These are phyloP conservation scores for Aporophyla lueneburgensis DNA, from an alignment of 2,888 invertebrate species.

Conservation along the genomic window DNA sequence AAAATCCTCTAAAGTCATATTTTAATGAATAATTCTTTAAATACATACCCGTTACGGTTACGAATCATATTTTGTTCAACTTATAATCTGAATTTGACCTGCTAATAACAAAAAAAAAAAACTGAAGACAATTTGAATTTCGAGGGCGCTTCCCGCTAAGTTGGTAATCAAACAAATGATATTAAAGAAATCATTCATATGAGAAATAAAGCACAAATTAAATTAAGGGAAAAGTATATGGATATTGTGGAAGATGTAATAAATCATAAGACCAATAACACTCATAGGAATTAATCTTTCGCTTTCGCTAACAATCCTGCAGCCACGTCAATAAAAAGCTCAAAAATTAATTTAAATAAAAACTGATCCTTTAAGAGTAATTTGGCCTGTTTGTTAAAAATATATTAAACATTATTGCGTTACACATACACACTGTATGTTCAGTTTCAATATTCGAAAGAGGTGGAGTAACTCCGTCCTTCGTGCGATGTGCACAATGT, in stretches of 20 bases:
- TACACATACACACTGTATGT: background rate
- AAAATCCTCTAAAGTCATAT: too few relatives aligned
- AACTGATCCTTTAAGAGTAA: background rate
- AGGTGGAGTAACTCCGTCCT: background rate
- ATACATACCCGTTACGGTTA: too few relatives aligned
- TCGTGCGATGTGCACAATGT: background rate
- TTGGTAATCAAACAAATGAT: background rate
- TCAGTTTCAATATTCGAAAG: conserved; percentile 14
- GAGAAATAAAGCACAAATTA: background rate
- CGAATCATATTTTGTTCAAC: too few relatives aligned
- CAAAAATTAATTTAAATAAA: background rate
- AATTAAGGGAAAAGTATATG: background rate
- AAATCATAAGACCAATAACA: background rate
- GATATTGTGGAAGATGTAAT: background rate
- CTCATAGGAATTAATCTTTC: background rate
- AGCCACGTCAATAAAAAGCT: background rate
- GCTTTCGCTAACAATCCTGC: background rate
- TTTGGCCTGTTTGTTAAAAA: background rate
- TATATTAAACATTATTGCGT: too few relatives aligned
- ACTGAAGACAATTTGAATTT: too few relatives aligned
- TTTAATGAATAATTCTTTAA: too few relatives aligned
- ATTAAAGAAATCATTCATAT: background rate
- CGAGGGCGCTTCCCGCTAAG: too few relatives aligned
- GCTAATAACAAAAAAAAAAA: too few relatives aligned
- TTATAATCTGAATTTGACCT: too few relatives aligned